phyloP scores from a whole-genome alignment of 2,888 invertebrate species.

The Leptinotarsa peninsularis region DNA sequence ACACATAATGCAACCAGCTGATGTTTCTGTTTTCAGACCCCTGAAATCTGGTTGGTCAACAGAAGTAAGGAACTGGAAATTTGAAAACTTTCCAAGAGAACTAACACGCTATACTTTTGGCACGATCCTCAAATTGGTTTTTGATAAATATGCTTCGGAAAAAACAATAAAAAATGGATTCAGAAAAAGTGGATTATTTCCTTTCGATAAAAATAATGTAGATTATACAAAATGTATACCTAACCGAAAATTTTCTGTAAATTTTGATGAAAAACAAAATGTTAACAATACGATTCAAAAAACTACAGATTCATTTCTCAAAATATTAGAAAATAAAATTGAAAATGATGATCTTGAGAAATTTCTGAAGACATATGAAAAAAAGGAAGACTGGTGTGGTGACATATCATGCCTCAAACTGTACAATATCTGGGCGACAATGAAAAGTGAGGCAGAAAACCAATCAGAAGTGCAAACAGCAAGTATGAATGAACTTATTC shows the following conservation, averaged over 20 bases:
- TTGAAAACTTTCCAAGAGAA: conserved; percentile 16
- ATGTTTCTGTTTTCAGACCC: conserved; percentile 35
- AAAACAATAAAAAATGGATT: conserved; percentile 25
- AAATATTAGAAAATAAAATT: neutral
- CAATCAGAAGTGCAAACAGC: too few species aligned
- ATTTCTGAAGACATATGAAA: neutral
- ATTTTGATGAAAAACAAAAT: too few species aligned
- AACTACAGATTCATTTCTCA: neutral
- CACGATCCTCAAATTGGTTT: conserved; percentile 20
- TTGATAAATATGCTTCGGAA: conserved; percentile 11
- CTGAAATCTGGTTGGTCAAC: conserved; percentile 27
- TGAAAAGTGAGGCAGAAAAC: neutral
- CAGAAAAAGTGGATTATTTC: conserved; percentile 15
- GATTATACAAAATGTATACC: conserved; percentile 17
- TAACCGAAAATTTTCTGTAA: too few species aligned
- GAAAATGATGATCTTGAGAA: too few species aligned
- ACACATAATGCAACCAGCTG: conserved; percentile 34
- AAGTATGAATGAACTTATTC: too few species aligned
- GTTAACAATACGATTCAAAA: too few species aligned
- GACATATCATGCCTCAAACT: neutral
- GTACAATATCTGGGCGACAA: neutral
- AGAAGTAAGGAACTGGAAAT: conserved; percentile 29
- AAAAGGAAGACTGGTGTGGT: conserved; percentile 1
- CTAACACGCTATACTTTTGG: conserved; percentile 31
- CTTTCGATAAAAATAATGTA: conserved; percentile 17